Evolutionary conservation across 2,888 invertebrate species (phyloP).

Genomic region (Xestia sexstrigata): DNA sequence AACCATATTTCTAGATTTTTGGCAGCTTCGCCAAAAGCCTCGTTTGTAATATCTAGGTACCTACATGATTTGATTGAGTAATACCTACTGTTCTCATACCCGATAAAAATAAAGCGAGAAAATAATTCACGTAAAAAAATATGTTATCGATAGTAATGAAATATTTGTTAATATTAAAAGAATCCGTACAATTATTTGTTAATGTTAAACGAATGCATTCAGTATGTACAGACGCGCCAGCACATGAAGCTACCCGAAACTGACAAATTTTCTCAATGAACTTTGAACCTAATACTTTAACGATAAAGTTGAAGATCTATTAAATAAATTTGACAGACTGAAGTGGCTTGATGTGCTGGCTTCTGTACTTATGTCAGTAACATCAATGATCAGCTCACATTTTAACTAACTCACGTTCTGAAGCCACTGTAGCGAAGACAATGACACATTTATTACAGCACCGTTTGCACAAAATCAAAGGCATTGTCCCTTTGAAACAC

Average conservation of each 20-base stretch:
- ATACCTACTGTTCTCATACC: not conserved
- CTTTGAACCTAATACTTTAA: too few species aligned
- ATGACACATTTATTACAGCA: conserved; percentile 11
- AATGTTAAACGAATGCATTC: not conserved
- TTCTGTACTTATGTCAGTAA: too few species aligned
- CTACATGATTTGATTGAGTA: conserved; percentile 40
- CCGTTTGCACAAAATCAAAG: conserved; percentile 15
- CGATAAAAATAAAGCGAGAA: not conserved
- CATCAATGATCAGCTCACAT: conserved; percentile 6
- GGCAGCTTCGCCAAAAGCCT: conserved; percentile 28
- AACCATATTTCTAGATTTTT: conserved; percentile 31
- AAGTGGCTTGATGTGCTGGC: too few species aligned
- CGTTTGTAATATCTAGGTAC: conserved; percentile 21
- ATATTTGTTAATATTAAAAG: too few species aligned
- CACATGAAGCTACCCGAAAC: too few species aligned
- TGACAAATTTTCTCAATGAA: too few species aligned
- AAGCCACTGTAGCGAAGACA: conserved; percentile 1
- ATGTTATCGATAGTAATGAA: not conserved
- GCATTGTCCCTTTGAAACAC: conserved; percentile 13
- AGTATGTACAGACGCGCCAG: not conserved
- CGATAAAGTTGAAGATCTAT: too few species aligned
- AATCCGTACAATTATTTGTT: not conserved
- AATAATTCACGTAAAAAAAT: not conserved
- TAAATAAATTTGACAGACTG: too few species aligned
- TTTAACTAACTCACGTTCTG: conserved; percentile 16